Evolutionary conservation across 2,113 vertebrate species (phyloP), one percentile per base, ranked within the genome.

Genomic region (Gadus chalcogrammus): DNA sequence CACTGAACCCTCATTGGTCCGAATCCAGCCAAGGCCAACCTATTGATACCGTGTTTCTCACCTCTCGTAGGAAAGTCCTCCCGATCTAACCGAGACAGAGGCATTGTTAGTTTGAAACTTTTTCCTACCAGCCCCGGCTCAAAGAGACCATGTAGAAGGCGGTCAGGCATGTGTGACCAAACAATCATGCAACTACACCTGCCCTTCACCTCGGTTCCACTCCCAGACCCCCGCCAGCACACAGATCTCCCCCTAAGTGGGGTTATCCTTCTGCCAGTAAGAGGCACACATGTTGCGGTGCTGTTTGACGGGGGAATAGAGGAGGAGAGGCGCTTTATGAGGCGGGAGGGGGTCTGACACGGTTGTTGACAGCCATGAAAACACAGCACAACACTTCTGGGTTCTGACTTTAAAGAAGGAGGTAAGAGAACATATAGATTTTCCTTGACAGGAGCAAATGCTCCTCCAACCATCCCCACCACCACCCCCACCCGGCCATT

Each of bases 361-460:
- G 77, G 73, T 9, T 58, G 55, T 87, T 89, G 86, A 89, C 87
- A 84, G 85, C 86, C 84, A 88, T 91, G 88, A 87, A 91, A 89
- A 91, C 78, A 81, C 72, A 78, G 70, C 68, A 17, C 90, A 89
- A 35, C 31, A 35, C 31, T 35, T 91, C 74, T 87, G 82, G 87
- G 61, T 82, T 81, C 67, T 71, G 75, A 88, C 85, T 88, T 90
- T 89, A 85, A 83, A 78, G 82, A 79, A 78, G 66, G 77, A 77
- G 89, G 82, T 78, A 82, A 80, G 87, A 88, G 89, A 90, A 90
- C 83, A 83, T 92, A 92, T 92, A 87, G 91, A 92, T 92, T 92
- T 90, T 90, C 87, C 89, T 48, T 92, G 90, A 92, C 91, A 91
- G 88, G 81, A 85, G 79, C 80, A 72, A 73, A 79, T 77, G 83